Conservation (phyloP, 2,888 invertebrate species). For the Stenchaetothrips biformis region DNA sequence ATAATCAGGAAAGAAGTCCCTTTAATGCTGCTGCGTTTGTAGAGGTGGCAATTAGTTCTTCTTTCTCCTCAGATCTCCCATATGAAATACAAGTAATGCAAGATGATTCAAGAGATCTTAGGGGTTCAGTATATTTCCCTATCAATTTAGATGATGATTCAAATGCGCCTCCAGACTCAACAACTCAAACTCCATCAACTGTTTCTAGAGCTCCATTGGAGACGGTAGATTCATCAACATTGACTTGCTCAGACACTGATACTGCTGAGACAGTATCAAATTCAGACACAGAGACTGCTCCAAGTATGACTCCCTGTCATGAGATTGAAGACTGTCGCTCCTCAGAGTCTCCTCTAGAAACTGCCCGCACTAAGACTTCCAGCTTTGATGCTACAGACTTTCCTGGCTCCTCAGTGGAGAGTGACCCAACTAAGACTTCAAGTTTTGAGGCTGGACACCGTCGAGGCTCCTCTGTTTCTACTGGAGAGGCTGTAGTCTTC, state of each 20-base stretch:
- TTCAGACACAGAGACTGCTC: neutral
- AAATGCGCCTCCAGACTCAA: neutral
- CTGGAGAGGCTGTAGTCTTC: neutral
- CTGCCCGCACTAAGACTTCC: no score
- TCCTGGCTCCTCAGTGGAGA: no score
- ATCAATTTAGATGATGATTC: neutral
- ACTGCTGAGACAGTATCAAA: neutral
- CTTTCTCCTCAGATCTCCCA: neutral
- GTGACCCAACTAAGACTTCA: no score
- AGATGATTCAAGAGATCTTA: neutral
- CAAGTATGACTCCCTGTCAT: no score
- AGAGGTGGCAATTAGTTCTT: neutral
- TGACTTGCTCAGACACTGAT: neutral
- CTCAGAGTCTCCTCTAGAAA: no score
- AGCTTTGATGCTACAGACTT: no score
- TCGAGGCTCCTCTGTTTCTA: no score
- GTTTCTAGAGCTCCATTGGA: no score
- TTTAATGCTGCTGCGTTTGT: neutral
- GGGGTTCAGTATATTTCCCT: neutral
- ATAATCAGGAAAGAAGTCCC: neutral
- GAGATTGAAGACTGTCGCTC: no score
- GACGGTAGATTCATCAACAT: neutral
- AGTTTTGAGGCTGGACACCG: no score
- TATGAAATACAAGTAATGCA: neutral
- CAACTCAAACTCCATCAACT: neutral